Evolutionary conservation across 1,140 invertebrate genomes (phyloP), one percentile per base, ranked within the genome.

Genomic region (Cephus cinctus): DNA sequence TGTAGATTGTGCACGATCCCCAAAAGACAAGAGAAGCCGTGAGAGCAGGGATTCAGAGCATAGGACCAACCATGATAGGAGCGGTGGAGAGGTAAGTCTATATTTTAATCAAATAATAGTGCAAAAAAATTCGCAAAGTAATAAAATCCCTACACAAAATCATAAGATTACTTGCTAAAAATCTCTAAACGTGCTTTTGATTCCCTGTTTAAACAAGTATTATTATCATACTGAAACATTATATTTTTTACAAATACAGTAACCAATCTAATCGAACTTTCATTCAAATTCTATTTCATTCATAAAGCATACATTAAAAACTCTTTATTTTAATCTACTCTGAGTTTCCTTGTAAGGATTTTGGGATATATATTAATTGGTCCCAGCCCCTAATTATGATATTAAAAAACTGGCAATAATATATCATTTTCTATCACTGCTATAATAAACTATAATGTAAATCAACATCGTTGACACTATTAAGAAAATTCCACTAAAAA

Each of bases 61-160:
- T 75, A 84, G 88, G 70, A 89, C 86, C 76, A 90, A 89, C 76
- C 88, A 90, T 79, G 88, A 90, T 80, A 84, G 88, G 83, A 86
- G 81, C 80, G 85, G 85, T 69, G 76, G 83, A 54, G 86, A 89
- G 71, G 85, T 86, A 75, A 83, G 48, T 18, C 56, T 5, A 42
- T 45, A 40, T 40, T 8, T 43, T 36, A 47, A 42, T 22, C 32
- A 20, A 35, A 35, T 31, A 3, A 21, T 51, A 20, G 21, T 27
- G 4, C 18, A 15, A 40, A 4, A 12, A 27, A n/a, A 44, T 38
- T 22, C 18, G 25, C 40, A 30, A 39, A 16, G 38, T 32, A 27
- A 27, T n/a, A n/a, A 27, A 8, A 8, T 8, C 25, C 25, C 25
- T 42, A 18, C 3, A 21, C 39, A 21, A 2, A 5, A 38, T 30